Base-by-base conservation (phyloP, 2,113 vertebrate species). In the Catharus bicknelli region DNA sequence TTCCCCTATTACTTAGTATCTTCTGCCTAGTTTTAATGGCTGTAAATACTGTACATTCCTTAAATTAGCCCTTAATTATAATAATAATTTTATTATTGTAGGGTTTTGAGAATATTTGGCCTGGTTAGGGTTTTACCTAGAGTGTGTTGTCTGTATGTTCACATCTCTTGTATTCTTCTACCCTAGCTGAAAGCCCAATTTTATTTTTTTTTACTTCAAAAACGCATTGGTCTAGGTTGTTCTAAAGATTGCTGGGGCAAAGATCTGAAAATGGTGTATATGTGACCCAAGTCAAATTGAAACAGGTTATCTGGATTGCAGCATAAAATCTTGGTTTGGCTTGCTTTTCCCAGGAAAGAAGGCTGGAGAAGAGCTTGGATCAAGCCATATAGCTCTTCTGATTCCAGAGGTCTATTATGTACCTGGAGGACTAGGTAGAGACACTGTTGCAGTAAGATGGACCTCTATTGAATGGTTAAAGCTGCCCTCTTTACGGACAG, bases 11-110 rank as follows among this genome's bases (percentile, higher is more conserved):
- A 86, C 36, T 77, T 84, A 54, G 13, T 38, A 55, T 66, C 18
- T 78, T 82, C 64, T 73, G 8, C 79, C 54, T 86, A 78, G n/a
- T 67, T 88, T 47, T 38, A 38, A 62, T 91, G 78, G 11, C 23
- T 97, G 96, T 97, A 97, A 97, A 96, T 97, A 96, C 82, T 97
- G 93, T 96, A 96, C 58, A 93, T 95, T 85, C 30, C 54, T 95
- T 77, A 96, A 79, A 83, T 82, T 91, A 93, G 87, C 61, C 61
- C 83, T 62, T 96, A 91, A 96, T 95, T 96, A 94, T 95, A 93
- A 93, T 89, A 66, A 85, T 96, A 88, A 97, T 73, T 94, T 95
- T 97, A 94, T 97, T 96, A 61, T 87, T 89, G n/a, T 97, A 95
- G 94, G 36, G 70, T 84, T 91, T 77, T 83, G 86, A 77, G 77